These are phyloP conservation scores for Hemiscyllium ocellatum DNA, from an alignment of 2,113 vertebrate species.

Conservation along the genomic window DNA sequence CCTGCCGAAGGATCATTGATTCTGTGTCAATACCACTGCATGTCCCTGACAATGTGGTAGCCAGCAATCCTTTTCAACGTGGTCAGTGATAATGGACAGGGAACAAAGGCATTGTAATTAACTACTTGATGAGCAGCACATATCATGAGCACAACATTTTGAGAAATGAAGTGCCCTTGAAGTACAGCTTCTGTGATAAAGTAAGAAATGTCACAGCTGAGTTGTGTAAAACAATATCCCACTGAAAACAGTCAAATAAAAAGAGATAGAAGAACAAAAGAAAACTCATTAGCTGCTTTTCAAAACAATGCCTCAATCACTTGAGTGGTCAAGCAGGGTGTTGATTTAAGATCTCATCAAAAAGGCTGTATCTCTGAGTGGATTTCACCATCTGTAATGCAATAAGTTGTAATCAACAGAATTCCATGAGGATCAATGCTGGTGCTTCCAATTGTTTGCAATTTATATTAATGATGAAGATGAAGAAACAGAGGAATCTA, in stretches of 20 bases:
- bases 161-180: background rate
- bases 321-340: background rate
- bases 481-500: too few species aligned
- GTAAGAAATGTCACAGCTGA: background rate
- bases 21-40: background rate
- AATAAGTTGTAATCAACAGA: background rate
- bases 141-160: background rate
- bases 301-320: background rate
- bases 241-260: background rate
- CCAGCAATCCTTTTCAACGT: background rate
- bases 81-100: background rate
- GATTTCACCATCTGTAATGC: background rate
- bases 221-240: background rate
- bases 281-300: background rate
- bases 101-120: background rate
- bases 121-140: background rate
- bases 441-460: too few species aligned
- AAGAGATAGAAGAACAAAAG: background rate
- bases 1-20: background rate
- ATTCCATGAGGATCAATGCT: too few species aligned
- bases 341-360: background rate
- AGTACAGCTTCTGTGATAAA: background rate
- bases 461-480: too few species aligned
- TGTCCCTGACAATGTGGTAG: background rate
- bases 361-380: background rate